Evolutionary conservation across 2,797 vertebrate species (phyloP).

Genomic region (Discoglossus pictus): DNA sequence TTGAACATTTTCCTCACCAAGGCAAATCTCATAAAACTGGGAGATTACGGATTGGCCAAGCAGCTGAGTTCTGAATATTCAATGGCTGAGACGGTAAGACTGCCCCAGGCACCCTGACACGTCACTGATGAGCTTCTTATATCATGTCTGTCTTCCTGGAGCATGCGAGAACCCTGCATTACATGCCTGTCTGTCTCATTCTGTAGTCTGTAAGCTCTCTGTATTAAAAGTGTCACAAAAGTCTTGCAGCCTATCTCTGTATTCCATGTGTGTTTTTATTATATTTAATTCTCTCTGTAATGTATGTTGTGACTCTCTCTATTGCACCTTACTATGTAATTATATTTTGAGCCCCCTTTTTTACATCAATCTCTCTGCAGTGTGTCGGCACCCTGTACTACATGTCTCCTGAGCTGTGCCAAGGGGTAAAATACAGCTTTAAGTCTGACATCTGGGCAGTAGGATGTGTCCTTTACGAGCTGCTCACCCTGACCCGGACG

Average conservation of each 20-base stretch:
- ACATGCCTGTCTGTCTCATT: too few relatives aligned
- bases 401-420: constrained; percentile 98
- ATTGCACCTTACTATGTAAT: too few relatives aligned
- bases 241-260: neutral
- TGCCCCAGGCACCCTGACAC: too few relatives aligned
- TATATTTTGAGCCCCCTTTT: too few relatives aligned
- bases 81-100: constrained; percentile 95
- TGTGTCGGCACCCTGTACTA: constrained; percentile 98
- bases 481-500: constrained; percentile 92
- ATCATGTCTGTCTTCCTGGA: too few relatives aligned
- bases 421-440: constrained; percentile 96
- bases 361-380: constrained; percentile 63
- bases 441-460: constrained; percentile 99
- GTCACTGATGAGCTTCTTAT: too few relatives aligned
- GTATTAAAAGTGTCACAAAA: neutral
- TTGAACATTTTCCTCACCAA: constrained; percentile 98
- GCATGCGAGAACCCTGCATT: neutral
- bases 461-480: constrained; percentile 94
- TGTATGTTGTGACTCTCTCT: too few relatives aligned
- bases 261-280: neutral
- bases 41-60: constrained; percentile 96
- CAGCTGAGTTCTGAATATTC: constrained; percentile 93
- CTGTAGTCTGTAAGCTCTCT: neutral
- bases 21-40: constrained; percentile 95
- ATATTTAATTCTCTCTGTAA: neutral